Evolutionary conservation across 2,888 invertebrate species (phyloP).

Genomic region (Nysson spinosus): DNA sequence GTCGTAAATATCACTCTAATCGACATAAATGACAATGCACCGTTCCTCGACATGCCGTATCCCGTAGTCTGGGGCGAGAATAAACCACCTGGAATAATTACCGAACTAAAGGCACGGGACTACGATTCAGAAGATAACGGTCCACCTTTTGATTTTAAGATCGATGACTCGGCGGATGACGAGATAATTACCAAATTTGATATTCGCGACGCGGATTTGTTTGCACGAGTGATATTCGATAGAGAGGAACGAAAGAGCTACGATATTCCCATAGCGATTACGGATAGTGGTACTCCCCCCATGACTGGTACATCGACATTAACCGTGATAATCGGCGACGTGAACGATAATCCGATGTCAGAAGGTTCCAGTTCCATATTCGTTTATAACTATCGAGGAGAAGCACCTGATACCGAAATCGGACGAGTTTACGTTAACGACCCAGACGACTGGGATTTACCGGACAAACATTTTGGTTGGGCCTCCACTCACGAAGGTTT

Average conservation of each 20-base stretch:
- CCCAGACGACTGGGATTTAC: slow-evolving; percentile 97
- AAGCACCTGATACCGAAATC: slow-evolving; percentile 88
- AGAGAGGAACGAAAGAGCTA: slow-evolving; percentile 93
- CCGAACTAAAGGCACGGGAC: slow-evolving; percentile 85
- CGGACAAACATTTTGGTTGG: slow-evolving; percentile 93
- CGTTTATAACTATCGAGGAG: slow-evolving; percentile 95
- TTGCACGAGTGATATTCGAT: slow-evolving; percentile 88
- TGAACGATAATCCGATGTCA: slow-evolving; percentile 94
- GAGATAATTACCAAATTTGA: slow-evolving; percentile 86
- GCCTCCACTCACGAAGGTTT: slow-evolving; percentile 83
- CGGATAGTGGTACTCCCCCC: slow-evolving; percentile 87
- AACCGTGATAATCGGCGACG: slow-evolving; percentile 94
- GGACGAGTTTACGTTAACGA: slow-evolving; percentile 96
- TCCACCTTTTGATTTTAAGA: slow-evolving; percentile 87
- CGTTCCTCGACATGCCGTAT: slow-evolving; percentile 88
- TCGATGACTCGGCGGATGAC: slow-evolving; percentile 80
- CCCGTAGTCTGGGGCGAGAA: slow-evolving; percentile 93
- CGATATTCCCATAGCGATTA: slow-evolving; percentile 91
- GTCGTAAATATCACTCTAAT: slow-evolving; percentile 82
- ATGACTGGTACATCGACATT: slow-evolving; percentile 90
- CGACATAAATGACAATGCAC: slow-evolving; percentile 97
- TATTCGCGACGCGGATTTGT: slow-evolving; percentile 84
- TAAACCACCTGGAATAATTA: slow-evolving; percentile 83
- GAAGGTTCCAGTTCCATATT: slow-evolving; percentile 93
- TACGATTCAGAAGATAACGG: slow-evolving; percentile 91